These are phyloP conservation scores for Plectrocnemia conspersa DNA, from an alignment of 1,140 invertebrate species.

Conservation along the genomic window DNA sequence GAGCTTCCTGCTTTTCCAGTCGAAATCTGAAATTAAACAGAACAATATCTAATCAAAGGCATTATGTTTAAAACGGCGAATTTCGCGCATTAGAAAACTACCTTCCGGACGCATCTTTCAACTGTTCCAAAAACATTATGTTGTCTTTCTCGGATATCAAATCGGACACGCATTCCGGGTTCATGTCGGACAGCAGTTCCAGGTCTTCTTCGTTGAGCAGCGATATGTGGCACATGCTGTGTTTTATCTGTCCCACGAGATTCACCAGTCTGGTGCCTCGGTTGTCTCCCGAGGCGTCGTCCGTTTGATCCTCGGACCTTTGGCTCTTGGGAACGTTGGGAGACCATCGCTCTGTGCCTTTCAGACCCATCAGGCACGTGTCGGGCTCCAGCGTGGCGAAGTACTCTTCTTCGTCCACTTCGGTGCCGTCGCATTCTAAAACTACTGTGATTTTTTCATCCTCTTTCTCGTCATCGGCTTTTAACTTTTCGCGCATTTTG, in stretches of 20 bases:
- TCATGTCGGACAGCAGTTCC: conserved; percentile 78
- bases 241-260: conserved; percentile 68
- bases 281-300: conserved; percentile 55
- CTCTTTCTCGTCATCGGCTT: conserved; percentile 37
- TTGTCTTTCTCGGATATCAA: conserved; percentile 70
- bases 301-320: conserved; percentile 63
- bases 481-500: conserved; percentile 66
- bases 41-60: too few species aligned
- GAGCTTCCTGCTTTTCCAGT: conserved; percentile 74
- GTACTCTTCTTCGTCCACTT: conserved; percentile 85
- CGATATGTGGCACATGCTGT: conserved; percentile 74
- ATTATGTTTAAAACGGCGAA: too few species aligned
- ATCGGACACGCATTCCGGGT: conserved; percentile 74
- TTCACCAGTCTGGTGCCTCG: conserved; percentile 54
- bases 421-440: conserved; percentile 78
- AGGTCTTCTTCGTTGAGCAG: conserved; percentile 73
- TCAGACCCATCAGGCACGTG: conserved; percentile 74
- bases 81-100: too few species aligned
- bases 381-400: conserved; percentile 78
- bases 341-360: conserved; percentile 69
- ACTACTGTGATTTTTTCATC: conserved; percentile 66
- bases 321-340: conserved; percentile 52
- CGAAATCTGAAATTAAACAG: conserved; percentile 50
- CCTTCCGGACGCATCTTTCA: conserved; percentile 77
- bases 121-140: conserved; percentile 72